Base-by-base conservation (phyloP, 2,888 invertebrate species). In the Zygothrica quintamaculata region DNA sequence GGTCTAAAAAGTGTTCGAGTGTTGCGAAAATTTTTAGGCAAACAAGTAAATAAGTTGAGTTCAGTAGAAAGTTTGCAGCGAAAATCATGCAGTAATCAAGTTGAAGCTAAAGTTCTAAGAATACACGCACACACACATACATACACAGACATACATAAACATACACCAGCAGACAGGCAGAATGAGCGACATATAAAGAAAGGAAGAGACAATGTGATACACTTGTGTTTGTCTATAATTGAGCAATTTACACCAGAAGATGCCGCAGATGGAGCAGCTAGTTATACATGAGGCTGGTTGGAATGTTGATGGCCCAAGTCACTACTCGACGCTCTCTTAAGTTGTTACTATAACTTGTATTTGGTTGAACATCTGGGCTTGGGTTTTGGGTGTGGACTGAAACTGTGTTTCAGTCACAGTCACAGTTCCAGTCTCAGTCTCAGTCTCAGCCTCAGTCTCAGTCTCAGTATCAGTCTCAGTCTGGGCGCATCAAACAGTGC, bases 211-310 rank as follows among this genome's bases (percentile, higher is more conserved):
- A 12, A 16, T 8, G 29, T 16, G 29, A 59, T 18, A 43, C 31
- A 43, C 29, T 51, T 33, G 13, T 46, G 44, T 61, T 68, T 72
- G 82, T 66, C 75, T 61, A 82, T 80, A 80, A 80, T 85, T 80
- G 79, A 85, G 82, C 79, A 80, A 78, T 80, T 85, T 78, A 67
- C 84, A 82, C 82, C 82, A 75, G 69, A 78, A 78, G 66, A 77
- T 56, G 57, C 34, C 55, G 22, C 29, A 29, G 29, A 26, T 8
- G 22, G 31, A 46, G n/a, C 5, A 22, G 33, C 15, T 9, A 37
- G 1, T 36, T 5, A 18, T 22, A 13, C 33, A 37, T 29, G 8
- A 22, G 25, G 25, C 4, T 31, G n/a, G n/a, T n/a, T n/a, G n/a
- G n/a, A n/a, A n/a, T n/a, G 9, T 15, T 51, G 51, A 12, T 62